Evolutionary conservation across 2,113 vertebrate species (phyloP), one percentile per base, ranked within the genome.

Genomic region (Oreochromis aureus): DNA sequence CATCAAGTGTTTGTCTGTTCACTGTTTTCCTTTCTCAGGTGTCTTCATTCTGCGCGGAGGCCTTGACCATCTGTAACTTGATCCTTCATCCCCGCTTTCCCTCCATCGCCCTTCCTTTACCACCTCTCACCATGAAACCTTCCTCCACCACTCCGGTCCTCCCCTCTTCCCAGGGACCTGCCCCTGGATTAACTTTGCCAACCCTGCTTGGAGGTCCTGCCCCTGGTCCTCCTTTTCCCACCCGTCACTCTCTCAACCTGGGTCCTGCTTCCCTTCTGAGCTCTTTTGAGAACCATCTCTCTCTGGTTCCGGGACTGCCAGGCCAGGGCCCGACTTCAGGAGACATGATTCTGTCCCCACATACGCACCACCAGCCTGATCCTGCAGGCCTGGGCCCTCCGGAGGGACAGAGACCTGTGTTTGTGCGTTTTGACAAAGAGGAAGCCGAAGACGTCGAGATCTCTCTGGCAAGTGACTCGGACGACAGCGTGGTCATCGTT

Each of bases 401-500:
- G 0, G 96, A 97, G 79, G 94, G 96, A 1, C 97, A 97, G 63
- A 95, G 97, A 18, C 97, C 98, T 0, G 96, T 98, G 36, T 98
- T 98, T 54, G 95, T 98, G 4, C 97, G 97, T 61, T 98, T 97
- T 1, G 97, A 98, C 81, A 97, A 98, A 79, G 98, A 98, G 86
- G 98, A 98, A 46, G 93, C 95, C 0, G 97, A 98, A 0, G 98
- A 98, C 1, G 97, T 98, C 16, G 98, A 98, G 94, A 98, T 98
- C 59, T 98, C 98, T 19, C 89, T 98, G 87, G 98, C 97, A 32
- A 98, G 98, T 0, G 98, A 98, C 94, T 98, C 98, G 0, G 98
- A 98, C 3, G 98, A 98, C 94, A 98, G 98, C 0, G 97, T 98
- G 61, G 97, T 98, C 34, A 98, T 98, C 0, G 97, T 98, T 18